Base-by-base conservation (phyloP, 2,113 vertebrate species). In the Tenebrosternarchus preto region DNA sequence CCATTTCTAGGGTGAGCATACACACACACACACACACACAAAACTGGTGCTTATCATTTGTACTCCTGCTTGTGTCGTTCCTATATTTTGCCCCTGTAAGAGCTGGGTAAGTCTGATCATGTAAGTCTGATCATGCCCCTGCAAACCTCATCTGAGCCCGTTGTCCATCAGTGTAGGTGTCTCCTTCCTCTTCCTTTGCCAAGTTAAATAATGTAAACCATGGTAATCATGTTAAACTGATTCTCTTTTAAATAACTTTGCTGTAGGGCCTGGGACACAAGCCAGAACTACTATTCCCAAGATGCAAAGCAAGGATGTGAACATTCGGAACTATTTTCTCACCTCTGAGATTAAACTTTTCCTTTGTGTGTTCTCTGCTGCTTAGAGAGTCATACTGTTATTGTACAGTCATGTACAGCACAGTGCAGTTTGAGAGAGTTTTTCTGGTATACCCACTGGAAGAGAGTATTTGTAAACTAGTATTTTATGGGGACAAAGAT, bases 201-300 rank as follows among this genome's bases (percentile, higher is more conserved):
- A 90, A 88, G 82, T 85, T 53, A 88, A 86, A 88, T 78, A 86
- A 73, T 55, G 60, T 27, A 85, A 76, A 81, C 79, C 29, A 81
- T 55, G 33, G 5, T 60, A 80, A 33, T 63, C 39, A 79, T 77
- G 61, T 60, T 64, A 74, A 76, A 77, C 53, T 61, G 74, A 71
- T 43, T 60, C 73, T 57, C 80, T 83, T 84, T 83, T 63, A 74
- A 78, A 86, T 77, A 76, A 36, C 50, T 76, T 1, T 59, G 53
- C n/a, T 86, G 67, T 76, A 71, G 61, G 70, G 73, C 73, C 73
- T 66, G 71, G 70, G 71, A 64, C 64, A 66, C 63, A 11, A 56
- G 64, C 74, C 55, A n/a, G 78, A 83, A 63, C 46, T 60, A 59
- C 25, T 36, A 31, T 22, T 87, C 80, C 60, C 68, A 76, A 66